These are phyloP conservation scores for Oxycera nigricornis DNA, from an alignment of 2,888 invertebrate species.

Conservation along the genomic window DNA sequence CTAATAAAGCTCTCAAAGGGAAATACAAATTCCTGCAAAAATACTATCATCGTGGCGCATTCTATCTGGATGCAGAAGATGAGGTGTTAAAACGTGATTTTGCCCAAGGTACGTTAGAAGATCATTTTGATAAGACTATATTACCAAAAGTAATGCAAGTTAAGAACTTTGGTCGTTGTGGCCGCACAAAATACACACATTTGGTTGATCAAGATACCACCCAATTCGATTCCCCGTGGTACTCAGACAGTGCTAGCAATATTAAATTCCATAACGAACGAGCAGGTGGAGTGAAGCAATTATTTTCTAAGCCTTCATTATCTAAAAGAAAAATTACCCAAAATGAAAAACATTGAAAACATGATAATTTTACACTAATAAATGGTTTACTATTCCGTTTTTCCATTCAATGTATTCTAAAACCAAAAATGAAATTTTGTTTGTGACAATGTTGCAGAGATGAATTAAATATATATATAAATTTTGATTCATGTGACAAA, in stretches of 20 bases:
- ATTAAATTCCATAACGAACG: slow-evolving; percentile 85
- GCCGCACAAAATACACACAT: slow-evolving; percentile 98
- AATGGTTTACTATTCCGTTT: too few relatives aligned
- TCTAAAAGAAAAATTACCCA: too few relatives aligned
- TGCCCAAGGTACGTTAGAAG: slow-evolving; percentile 94
- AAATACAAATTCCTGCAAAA: slow-evolving; percentile 99
- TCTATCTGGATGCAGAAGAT: slow-evolving; percentile 94
- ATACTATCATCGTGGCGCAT: slow-evolving; percentile 99
- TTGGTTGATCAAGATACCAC: slow-evolving; percentile 99
- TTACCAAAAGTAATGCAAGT: slow-evolving; percentile 99
- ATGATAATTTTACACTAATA: too few relatives aligned
- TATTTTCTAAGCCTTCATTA: slow-evolving; percentile 84
- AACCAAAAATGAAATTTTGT: too few relatives aligned
- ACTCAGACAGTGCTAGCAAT: slow-evolving; percentile 87
- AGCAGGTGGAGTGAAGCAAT: slow-evolving; percentile 92
- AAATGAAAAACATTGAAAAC: too few relatives aligned
- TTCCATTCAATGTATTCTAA: too few relatives aligned
- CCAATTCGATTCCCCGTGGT: slow-evolving; percentile 97
- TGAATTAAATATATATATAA: too few relatives aligned
- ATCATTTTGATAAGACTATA: slow-evolving; percentile 99
- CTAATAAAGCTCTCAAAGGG: slow-evolving; percentile 94
- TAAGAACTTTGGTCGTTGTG: slow-evolving; percentile 98
- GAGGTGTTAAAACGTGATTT: slow-evolving; percentile 91
- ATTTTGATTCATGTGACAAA: too few relatives aligned
- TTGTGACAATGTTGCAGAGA: too few relatives aligned